Base-by-base conservation (phyloP, 2,888 invertebrate genomes). In the Harmothoe impar region DNA sequence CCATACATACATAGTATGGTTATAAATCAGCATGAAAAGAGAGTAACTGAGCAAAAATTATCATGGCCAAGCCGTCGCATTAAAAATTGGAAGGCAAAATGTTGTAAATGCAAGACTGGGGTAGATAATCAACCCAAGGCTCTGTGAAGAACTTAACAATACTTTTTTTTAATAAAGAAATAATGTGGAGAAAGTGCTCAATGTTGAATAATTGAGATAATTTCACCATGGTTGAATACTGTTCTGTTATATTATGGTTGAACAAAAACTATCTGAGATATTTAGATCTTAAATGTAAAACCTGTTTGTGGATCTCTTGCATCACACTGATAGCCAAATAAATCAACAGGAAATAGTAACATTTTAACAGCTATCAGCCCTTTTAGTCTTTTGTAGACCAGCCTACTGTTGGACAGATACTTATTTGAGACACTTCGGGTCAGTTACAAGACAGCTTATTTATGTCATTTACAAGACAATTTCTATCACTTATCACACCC, bases 171-270 rank as follows among this genome's bases (percentile, higher is more conserved):
- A 62, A 52, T 52, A 17, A 52, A 15, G 17, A 52, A 62, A 43
- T 43, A 43, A 43, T 43, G 10, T 43, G 43, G 10, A 43, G 10
- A 43, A 43, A 7, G 3, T 72, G 72, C 25, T 72, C 3, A 72
- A 62, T 7, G 20, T 62, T 20, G n/a, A n/a, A 68, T 15, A 7
- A 17, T 68, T 68, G 5, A 7, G n/a, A 72, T 72, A 72, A 72
- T 72, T n/a, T 72, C 72, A 72, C 25, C 72, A 25, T 29, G 72
- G 72, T 17, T 72, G n/a, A 72, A 72, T 72, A 72, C 72, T 72
- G 72, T 17, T 15, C 25, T 25, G 31, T 15, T 72, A 72, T 29
- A 7, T 43, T 10, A 43, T 43, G 10, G 43, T 43, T 43, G 0
- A 62, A 62, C n/a, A n/a, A 62, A 72, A n/a, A 72, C 5, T 15